Evolutionary conservation across 2,888 invertebrate species (phyloP), one percentile per base, ranked within the genome.

Genomic region (Caenorhabditis sp.): DNA sequence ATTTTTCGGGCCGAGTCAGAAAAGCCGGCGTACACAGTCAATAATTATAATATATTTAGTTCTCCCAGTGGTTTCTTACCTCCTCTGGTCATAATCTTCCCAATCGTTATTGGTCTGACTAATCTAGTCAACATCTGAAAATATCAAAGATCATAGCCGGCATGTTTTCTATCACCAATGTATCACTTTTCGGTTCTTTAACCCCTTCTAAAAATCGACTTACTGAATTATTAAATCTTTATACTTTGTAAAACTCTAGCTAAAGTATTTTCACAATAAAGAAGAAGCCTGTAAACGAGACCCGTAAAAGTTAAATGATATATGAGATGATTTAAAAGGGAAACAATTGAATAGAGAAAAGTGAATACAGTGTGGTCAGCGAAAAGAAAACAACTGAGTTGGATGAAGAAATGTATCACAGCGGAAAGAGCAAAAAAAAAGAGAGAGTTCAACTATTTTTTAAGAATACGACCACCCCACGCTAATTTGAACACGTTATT

Each of bases 401-500:
- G 31, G 31, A n/a, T 43, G 43, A 17, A 3, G 3, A 43, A 43
- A 43, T 17, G 12, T 43, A 43, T 43, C 43, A 43, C 43, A 43
- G 43, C 2, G 43, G 5, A 51, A 51, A 51, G 10, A 1, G n/a
- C n/a, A 21, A 21, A 51, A 31, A 51, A 53, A 65, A 53, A 24
- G 17, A 27, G 50, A 14, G 26, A 57, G 23, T 50, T 49, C 43
- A 19, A 24, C 36, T 26, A 63, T 61, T 50, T 36, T 31, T 50
- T 5, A 14, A 59, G 43, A 60, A 79, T 79, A 26, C 58, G 69
- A 43, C 97, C 97, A 76, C 97, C 97, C 97, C 97, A 97, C 84
- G 93, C 92, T 76, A 97, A 91, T 88, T 93, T 92, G 90, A 94
- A 99, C 83, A 92, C 92, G 86, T 95, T 92, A 64, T 84, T 84